phyloP scores from a whole-genome alignment of 2,888 invertebrate genomes.

The Sphaerophoria taeniata region DNA sequence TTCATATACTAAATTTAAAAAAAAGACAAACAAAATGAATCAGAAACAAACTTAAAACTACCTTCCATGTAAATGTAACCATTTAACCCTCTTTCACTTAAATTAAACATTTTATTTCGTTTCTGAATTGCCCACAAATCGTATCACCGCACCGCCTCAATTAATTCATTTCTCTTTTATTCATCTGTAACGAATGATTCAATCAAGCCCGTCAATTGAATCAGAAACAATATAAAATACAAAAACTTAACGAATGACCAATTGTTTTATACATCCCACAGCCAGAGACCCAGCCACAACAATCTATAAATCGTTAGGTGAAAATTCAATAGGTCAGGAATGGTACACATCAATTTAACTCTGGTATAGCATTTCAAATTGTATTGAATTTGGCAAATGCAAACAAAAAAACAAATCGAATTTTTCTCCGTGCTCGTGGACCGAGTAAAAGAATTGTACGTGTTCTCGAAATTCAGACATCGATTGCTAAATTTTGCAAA shows the following conservation, averaged over 20 bases:
- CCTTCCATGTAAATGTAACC: no score
- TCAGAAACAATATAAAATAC: slow-evolving; percentile 3
- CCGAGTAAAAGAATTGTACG: not conserved
- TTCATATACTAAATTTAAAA: no score
- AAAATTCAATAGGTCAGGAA: slow-evolving; percentile 53
- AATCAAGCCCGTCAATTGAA: slow-evolving; percentile 30
- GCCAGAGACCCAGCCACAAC: not conserved
- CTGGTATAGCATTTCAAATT: slow-evolving; percentile 19
- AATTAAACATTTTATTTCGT: not conserved
- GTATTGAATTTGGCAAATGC: slow-evolving; percentile 41
- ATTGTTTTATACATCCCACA: slow-evolving; percentile 9
- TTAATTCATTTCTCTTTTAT: no score
- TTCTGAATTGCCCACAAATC: not conserved
- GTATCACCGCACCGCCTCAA: not conserved
- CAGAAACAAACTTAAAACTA: no score
- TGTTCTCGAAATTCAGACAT: slow-evolving; percentile 27
- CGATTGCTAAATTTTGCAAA: slow-evolving; percentile 30
- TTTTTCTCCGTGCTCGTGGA: slow-evolving; percentile 4
- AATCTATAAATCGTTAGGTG: slow-evolving; percentile 37
- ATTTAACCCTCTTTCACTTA: no score
- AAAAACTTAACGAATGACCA: slow-evolving; percentile 32
- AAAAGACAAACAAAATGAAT: no score
- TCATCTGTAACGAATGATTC: not conserved
- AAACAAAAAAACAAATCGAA: slow-evolving; percentile 44
- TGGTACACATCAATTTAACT: slow-evolving; percentile 10